Percentiles rank a stretch among this genome's conserved stretches.
Conservation (phyloP, 2,797 vertebrate genomes). For the Neomorphus geoffroyi region DNA sequence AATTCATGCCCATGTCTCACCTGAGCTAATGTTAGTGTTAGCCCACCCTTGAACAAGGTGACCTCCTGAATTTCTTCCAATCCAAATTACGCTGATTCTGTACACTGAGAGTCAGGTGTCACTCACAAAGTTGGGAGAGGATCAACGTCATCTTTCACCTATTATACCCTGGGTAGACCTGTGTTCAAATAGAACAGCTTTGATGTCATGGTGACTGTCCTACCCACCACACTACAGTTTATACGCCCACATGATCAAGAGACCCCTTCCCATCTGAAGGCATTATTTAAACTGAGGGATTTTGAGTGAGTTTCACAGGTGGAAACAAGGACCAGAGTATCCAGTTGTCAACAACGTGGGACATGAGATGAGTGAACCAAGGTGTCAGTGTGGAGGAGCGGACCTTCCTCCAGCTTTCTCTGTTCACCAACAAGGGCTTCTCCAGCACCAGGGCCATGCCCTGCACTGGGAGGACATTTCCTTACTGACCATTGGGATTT, state of each 20-base stretch:
- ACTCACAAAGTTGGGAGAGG: not conserved
- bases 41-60: not conserved
- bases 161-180: not conserved
- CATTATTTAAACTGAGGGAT: not conserved
- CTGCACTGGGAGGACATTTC: not conserved
- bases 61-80: not conserved
- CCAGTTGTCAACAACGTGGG: not conserved
- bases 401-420: not conserved
- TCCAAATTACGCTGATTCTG: not conserved
- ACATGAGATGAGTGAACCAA: accelerated
- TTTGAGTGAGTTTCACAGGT: not conserved
- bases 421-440: not conserved
- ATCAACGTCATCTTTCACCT: not conserved
- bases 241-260: not conserved
- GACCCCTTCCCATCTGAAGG: not conserved
- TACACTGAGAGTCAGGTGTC: not conserved
- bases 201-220: not conserved
- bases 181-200: not conserved
- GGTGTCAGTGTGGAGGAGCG: not conserved
- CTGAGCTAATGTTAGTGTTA: not conserved
- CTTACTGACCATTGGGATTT: not conserved
- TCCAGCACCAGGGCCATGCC: accelerated
- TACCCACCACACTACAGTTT: not conserved
- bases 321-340: not conserved
- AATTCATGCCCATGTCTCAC: not conserved